Conservation (phyloP, 1,140 invertebrate genomes). For the Drosophila subobscura region DNA sequence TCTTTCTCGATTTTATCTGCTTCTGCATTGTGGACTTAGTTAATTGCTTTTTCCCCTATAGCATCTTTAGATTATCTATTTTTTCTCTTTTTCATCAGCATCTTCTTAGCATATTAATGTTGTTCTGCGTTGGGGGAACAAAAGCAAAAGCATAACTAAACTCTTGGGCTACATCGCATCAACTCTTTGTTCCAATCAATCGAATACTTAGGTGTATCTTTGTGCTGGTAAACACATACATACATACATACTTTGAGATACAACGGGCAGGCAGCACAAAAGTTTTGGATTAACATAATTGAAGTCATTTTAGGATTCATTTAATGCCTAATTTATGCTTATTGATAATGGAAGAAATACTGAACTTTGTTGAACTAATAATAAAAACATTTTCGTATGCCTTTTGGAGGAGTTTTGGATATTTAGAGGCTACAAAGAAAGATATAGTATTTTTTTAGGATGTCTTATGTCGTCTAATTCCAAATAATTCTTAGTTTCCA, state of each 20-base stretch:
- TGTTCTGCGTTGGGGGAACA: conserved; percentile 5
- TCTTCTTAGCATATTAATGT: conserved; percentile 44
- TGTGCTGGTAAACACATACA: conserved; percentile 22
- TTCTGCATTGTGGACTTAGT: conserved; percentile 42
- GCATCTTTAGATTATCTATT: conserved; percentile 14
- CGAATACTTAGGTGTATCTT: conserved; percentile 32
- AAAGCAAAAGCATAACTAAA: conserved; percentile 14
- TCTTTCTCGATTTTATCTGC: not conserved
- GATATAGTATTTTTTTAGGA: too few relatives aligned
- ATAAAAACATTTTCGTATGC: too few relatives aligned
- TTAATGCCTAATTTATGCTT: too few relatives aligned
- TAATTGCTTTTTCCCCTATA: conserved; percentile 55
- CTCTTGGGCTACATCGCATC: not conserved
- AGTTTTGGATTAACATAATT: conserved; percentile 23
- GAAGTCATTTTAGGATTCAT: not conserved
- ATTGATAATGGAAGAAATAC: too few relatives aligned
- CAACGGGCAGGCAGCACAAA: not conserved
- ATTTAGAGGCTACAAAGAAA: too few relatives aligned
- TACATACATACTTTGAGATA: conserved; percentile 13
- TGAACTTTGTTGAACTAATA: too few relatives aligned
- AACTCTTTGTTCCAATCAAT: conserved; percentile 5
- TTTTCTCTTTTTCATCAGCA: conserved; percentile 24
- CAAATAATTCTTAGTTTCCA: too few relatives aligned
- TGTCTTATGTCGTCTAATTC: too few relatives aligned
- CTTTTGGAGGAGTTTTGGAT: too few relatives aligned